phyloP scores from a whole-genome alignment of 2,797 vertebrate species.

The Propithecus deckenii region DNA sequence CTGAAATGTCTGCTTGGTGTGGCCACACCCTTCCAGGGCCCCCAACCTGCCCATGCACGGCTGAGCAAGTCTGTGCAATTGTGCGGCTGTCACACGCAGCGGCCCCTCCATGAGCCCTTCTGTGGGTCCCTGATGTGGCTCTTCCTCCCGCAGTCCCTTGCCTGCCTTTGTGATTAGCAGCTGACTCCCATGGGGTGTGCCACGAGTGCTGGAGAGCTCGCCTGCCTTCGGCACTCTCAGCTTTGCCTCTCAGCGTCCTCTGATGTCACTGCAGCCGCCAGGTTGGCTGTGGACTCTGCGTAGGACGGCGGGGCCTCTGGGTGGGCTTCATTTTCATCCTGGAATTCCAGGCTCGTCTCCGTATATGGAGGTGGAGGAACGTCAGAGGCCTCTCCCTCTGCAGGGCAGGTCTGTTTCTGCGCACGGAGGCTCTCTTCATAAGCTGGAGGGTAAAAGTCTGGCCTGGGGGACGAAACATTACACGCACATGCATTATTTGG shows the following conservation, averaged over 20 bases:
- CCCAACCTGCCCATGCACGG: background rate
- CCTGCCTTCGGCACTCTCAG: background rate
- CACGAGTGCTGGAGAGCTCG: background rate
- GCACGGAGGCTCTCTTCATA: conserved; percentile 87
- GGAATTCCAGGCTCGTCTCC: conserved; percentile 70
- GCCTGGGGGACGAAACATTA: conserved; percentile 81
- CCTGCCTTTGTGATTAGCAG: conserved; percentile 18
- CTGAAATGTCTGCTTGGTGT: background rate
- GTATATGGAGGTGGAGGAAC: conserved; percentile 88
- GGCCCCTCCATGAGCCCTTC: background rate
- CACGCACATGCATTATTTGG: conserved; percentile 45
- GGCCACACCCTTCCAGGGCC: background rate
- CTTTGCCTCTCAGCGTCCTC: background rate
- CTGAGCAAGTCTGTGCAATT: accelerated
- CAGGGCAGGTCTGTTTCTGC: conserved; percentile 42
- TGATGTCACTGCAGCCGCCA: accelerated
- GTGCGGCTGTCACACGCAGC: background rate
- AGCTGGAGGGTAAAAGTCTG: conserved; percentile 87
- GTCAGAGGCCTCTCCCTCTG: conserved; percentile 33
- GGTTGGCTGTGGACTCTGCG: background rate
- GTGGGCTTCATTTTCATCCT: conserved; percentile 77
- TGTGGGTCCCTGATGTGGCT: background rate
- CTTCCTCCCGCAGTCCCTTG: background rate
- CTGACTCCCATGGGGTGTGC: background rate
- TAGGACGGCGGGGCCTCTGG: conserved; percentile 89